Base-by-base conservation (phyloP, 1,140 invertebrate genomes). In the Araneus ventricosus region DNA sequence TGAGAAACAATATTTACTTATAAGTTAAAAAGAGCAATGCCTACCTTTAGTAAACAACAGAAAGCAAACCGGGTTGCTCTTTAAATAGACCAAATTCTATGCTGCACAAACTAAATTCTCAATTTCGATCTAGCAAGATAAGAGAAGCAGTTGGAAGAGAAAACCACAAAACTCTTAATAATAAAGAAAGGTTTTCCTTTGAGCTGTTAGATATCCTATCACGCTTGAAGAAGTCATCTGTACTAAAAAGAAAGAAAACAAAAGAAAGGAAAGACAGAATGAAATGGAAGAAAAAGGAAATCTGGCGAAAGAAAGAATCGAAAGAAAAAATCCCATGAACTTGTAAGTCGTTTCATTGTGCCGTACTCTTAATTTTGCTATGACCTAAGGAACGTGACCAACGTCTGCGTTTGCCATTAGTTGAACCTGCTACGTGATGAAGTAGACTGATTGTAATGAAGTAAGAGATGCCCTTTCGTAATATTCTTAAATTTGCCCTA, bases 321-420 rank as follows among this genome's bases (percentile, higher is more conserved):
- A 52, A 14, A 52, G 17, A 61, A 88, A 67, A 88, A 67, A 88
- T 34, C 27, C 52, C 61, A 67, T 67, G 59, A 88, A 88, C 52
- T 88, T 63, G 86, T 61, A 79, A 79, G 70, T 57, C 75, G 41
- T 79, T 90, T 80, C 88, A 80, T 90, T 90, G 88, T 41, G 37
- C 67, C 70, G 17, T 90, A 70, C n/a, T 79, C 88, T 90, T 90
- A 79, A 90, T 90, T 90, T 90, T 90, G 88, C 75, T 80, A 79
- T 90, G 88, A 57, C 75, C 70, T 80, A 24, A 30, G 67, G 17
- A 30, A 90, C 88, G 88, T 90, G 88, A 79, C 88, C 67, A 89
- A 79, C 34, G 75, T 34, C 67, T 80, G 20, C 41, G 41, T 34
- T 59, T 80, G 88, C 75, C 70, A 90, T 90, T 90, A 57, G 88